phyloP scores from a whole-genome alignment of 2,113 vertebrate species.

The Syngnathus floridae region DNA sequence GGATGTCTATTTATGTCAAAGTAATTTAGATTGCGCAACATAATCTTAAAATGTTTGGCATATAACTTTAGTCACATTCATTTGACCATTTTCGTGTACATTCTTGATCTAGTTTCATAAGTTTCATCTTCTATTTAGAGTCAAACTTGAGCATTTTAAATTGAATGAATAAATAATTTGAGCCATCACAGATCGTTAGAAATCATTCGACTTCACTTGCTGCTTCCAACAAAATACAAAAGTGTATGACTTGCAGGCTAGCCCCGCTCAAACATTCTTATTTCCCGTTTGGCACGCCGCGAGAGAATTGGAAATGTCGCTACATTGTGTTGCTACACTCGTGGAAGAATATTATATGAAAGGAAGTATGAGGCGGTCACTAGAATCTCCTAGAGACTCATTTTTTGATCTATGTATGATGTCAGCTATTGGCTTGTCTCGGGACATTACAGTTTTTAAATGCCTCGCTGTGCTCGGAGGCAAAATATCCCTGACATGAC shows the following conservation, averaged over 20 bases:
- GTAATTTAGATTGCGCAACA: not conserved
- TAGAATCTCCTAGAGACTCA: not conserved
- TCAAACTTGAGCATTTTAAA: not conserved
- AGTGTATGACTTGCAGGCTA: not conserved
- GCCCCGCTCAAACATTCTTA: not conserved
- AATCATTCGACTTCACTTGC: not conserved
- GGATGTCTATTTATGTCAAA: not conserved
- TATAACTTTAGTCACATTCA: not conserved
- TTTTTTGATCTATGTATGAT: constrained; percentile 2
- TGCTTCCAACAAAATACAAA: not conserved
- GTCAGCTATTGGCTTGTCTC: constrained; percentile 23
- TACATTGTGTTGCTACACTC: not conserved
- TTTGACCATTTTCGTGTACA: too few species aligned
- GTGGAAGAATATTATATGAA: not conserved
- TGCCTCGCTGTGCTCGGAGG: constrained; percentile 8
- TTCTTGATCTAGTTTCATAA: too few species aligned
- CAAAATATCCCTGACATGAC: constrained; percentile 2
- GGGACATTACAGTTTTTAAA: constrained; percentile 12
- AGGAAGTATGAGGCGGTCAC: not conserved
- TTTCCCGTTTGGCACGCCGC: not conserved
- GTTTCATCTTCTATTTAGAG: not conserved
- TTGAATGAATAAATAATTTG: constrained; percentile 3
- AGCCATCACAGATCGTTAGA: not conserved
- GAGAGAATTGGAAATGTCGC: not conserved
- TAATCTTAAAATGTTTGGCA: not conserved